These are phyloP conservation scores for Conchocele bisecta DNA, from an alignment of 2,888 invertebrate species.

Conservation along the genomic window DNA sequence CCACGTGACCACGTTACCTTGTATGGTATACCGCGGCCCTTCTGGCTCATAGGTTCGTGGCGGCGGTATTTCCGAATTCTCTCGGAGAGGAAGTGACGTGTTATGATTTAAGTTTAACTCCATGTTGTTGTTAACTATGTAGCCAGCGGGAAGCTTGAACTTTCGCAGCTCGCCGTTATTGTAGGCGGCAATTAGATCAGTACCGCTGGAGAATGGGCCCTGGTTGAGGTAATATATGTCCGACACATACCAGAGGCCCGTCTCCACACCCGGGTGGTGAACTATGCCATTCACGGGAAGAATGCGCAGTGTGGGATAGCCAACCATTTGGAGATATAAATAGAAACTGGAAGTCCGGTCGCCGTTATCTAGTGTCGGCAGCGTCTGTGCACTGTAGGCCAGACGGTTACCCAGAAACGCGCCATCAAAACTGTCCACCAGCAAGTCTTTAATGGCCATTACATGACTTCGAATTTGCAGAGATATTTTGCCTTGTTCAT, in stretches of 20 bases:
- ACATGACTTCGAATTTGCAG: conserved; percentile 17
- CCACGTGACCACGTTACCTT: conserved; percentile 62
- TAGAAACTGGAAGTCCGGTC: conserved; percentile 41
- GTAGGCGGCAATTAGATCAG: conserved; percentile 46
- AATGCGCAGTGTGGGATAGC: conserved; percentile 38
- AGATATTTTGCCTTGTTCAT: conserved; percentile 19
- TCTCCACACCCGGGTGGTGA: conserved; percentile 51
- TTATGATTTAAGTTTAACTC: conserved; percentile 30
- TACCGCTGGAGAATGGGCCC: conserved; percentile 52
- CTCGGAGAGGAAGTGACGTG: conserved; percentile 35
- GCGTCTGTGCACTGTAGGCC: conserved; percentile 6
- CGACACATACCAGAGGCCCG: conserved; percentile 46
- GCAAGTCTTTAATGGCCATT: conserved; percentile 22
- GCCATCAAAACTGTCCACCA: conserved; percentile 60
- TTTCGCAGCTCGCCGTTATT: conserved; percentile 39
- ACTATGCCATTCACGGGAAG: conserved; percentile 55
- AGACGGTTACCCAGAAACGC: conserved; percentile 24
- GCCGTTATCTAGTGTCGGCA: conserved; percentile 30
- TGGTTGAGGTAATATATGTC: conserved; percentile 60
- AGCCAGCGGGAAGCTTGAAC: conserved; percentile 45
- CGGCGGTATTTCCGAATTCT: conserved; percentile 53
- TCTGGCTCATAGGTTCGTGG: conserved; percentile 60
- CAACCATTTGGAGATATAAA: conserved; percentile 24
- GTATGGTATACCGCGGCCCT: conserved; percentile 63
- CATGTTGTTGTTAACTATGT: conserved; percentile 4